A percentile compares a stretch with the other conserved stretches of the same genome.
Conservation (phyloP, 2,888 invertebrate species). For the Frankliniella fusca region DNA sequence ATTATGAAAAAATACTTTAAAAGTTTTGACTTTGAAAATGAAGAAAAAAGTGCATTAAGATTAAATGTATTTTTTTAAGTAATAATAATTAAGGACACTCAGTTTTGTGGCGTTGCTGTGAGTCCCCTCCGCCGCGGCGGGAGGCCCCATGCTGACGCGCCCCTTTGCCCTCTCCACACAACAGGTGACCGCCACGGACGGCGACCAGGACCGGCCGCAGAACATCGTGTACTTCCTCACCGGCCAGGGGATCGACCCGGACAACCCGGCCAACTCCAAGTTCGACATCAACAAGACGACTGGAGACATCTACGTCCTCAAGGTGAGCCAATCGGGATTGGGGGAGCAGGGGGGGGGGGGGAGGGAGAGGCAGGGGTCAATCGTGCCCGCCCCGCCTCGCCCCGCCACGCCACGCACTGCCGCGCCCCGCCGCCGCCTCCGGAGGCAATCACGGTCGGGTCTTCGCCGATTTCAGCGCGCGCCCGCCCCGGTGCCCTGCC, state of each 20-base stretch:
- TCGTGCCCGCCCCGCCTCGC: not conserved
- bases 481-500: no score
- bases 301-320: slow-evolving; percentile 91
- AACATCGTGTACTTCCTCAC: slow-evolving; percentile 94
- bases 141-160: not conserved
- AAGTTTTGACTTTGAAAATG: not conserved
- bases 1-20: not conserved
- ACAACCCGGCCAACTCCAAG: slow-evolving; percentile 91
- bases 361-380: not conserved
- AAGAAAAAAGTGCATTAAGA: not conserved
- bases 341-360: not conserved
- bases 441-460: no score
- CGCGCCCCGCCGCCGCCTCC: not conserved
- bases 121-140: not conserved
- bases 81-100: not conserved
- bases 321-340: slow-evolving; percentile 62
- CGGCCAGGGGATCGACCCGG: slow-evolving; percentile 92
- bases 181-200: slow-evolving; percentile 93
- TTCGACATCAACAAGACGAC: slow-evolving; percentile 94
- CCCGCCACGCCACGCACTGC: not conserved
- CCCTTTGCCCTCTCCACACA: not conserved
- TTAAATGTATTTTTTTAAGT: slow-evolving; percentile 27
- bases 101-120: not conserved
- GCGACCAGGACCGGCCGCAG: slow-evolving; percentile 90
- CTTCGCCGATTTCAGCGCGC: no score